Base-by-base conservation (phyloP, 2,888 invertebrate species). In the Tachina fera region DNA sequence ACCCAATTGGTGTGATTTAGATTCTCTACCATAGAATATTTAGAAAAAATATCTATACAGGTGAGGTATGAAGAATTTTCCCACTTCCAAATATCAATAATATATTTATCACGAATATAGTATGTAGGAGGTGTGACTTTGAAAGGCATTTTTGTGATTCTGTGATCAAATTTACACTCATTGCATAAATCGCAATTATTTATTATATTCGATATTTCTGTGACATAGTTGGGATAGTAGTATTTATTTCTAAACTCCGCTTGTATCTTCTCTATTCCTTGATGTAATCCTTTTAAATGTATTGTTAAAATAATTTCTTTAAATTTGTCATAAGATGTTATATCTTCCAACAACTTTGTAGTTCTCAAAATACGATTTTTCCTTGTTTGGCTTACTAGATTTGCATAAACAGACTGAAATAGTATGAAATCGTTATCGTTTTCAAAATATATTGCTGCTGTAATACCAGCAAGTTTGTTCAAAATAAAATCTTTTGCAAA, bases 351-450 rank as follows among this genome's bases (percentile, higher is more conserved):
- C 31, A 31, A 31, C 31, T 31, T 31, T 31, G 31, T 31, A 31
- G 31, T 31, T 6, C 67, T 41, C 10, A 43, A 10, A 39, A 45
- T 43, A 63, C 43, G 63, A 63, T 43, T 63, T 63, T 58, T 65
- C 51, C 13, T 14, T 11, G 14, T 45, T 71, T 22, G 75, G 70
- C 43, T 72, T 72, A 70, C 56, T 45, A 56, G 51, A 53, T 56
- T 84, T 65, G 56, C 74, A 84, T 58, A 84, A n/a, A 22, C 16
- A 68, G 90, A 77, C 81, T 71, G 87, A 87, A 85, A 82, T 81
- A 16, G 88, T 71, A 67, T 88, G 89, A 67, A 88, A 90, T 14
- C 89, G 86, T 5, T 86, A 49, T 31, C 88, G 58, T 51, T 89
- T 88, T 56, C 89, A 58, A 70, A 89, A 90, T 72, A 72, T 11